A percentile compares a stretch with the other conserved stretches of the same genome.
phyloP scores from a whole-genome alignment of 2,888 invertebrate genomes.

The Caenorhabditis afra region DNA sequence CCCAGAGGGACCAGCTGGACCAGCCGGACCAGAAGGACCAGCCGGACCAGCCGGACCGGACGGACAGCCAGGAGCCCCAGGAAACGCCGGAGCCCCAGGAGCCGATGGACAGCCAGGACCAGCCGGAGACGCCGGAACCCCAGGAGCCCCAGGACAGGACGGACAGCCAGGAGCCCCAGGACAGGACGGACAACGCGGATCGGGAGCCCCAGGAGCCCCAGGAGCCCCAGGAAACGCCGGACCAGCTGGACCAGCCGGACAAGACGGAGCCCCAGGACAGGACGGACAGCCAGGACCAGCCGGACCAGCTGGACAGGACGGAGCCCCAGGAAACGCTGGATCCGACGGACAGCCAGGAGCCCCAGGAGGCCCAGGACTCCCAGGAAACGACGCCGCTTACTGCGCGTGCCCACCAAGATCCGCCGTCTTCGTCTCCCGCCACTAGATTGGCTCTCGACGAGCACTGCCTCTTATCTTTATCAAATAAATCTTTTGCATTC shows the following conservation, averaged over 20 bases:
- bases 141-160: constrained; percentile 67
- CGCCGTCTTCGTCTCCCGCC: constrained; percentile 62
- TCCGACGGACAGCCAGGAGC: constrained; percentile 61
- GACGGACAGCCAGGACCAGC: constrained; percentile 66
- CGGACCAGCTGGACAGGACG: constrained; percentile 64
- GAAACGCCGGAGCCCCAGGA: constrained; percentile 70
- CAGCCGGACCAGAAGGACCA: constrained; percentile 72
- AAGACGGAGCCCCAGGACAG: constrained; percentile 62
- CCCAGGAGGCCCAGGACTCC: constrained; percentile 61
- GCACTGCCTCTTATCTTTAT: constrained; percentile 16
- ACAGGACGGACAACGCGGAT: constrained; percentile 64
- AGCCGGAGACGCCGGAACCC: constrained; percentile 71
- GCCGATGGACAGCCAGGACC: constrained; percentile 63
- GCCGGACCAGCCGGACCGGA: constrained; percentile 73
- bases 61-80: constrained; percentile 71
- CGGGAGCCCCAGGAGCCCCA: constrained; percentile 63
- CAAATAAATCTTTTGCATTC: constrained; percentile 51
- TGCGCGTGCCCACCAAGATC: constrained; percentile 69
- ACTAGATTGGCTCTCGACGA: constrained; percentile 42
- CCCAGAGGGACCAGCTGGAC: constrained; percentile 76
- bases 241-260: constrained; percentile 66
- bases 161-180: constrained; percentile 71
- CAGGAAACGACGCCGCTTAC: constrained; percentile 67
- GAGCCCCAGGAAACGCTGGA: constrained; percentile 57
- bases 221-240: constrained; percentile 69